Conservation (phyloP, 2,888 invertebrate genomes). For the Plagodis dolabraria region DNA sequence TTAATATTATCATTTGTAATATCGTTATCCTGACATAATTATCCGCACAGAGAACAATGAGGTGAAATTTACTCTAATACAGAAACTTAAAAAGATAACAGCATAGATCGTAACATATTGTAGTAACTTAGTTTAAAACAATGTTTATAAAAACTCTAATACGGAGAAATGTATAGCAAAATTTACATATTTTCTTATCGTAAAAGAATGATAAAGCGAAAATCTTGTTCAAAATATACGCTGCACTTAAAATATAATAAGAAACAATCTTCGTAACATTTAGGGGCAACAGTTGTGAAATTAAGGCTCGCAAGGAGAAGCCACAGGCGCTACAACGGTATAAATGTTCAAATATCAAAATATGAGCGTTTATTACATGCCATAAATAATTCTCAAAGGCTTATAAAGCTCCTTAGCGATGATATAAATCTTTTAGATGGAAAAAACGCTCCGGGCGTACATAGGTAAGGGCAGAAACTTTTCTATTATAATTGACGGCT, state of each 20-base stretch:
- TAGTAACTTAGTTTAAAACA: too few species aligned
- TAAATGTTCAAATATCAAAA: constrained; percentile 41
- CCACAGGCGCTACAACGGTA: constrained; percentile 34
- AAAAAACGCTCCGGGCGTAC: constrained; percentile 32
- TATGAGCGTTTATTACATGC: constrained; percentile 43
- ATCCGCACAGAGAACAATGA: too few species aligned
- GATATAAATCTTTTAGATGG: constrained; percentile 43
- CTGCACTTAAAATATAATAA: constrained; percentile 26
- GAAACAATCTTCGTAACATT: constrained; percentile 23
- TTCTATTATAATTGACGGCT: constrained; percentile 10
- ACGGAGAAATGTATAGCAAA: too few species aligned
- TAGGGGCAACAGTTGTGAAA: constrained; percentile 37
- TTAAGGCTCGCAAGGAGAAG: constrained; percentile 28
- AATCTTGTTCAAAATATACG: constrained; percentile 11
- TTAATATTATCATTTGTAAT: too few species aligned
- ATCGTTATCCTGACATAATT: too few species aligned
- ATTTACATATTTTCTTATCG: not conserved
- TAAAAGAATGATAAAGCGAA: constrained; percentile 2
- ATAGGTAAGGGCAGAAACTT: constrained; percentile 26
- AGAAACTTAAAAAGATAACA: too few species aligned
- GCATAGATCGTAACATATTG: too few species aligned
- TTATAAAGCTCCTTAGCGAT: constrained; percentile 42
- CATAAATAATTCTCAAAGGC: constrained; percentile 44
- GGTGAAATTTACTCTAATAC: too few species aligned
- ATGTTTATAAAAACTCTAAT: too few species aligned